Base-by-base conservation (phyloP, 2,888 invertebrate species). In the Protodeltote pygarga region DNA sequence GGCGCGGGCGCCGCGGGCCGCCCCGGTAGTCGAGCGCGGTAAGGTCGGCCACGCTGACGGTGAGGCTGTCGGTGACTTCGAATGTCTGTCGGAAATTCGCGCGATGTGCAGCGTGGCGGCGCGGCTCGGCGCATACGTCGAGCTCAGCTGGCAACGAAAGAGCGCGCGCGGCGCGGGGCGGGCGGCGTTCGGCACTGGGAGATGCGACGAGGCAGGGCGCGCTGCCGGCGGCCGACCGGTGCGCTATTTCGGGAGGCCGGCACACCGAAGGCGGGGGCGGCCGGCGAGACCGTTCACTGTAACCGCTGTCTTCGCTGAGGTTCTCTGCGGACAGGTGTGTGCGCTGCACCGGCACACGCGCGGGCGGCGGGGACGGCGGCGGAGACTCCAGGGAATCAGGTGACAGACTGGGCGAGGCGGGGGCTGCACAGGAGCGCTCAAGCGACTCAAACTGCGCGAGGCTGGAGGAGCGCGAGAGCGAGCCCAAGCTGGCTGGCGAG, bases 361-460 rank as follows among this genome's bases (percentile, higher is more conserved):
- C 65, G 4, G 86, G 89, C 59, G 87, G 87, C 23, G 90, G 89
- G 4, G 88, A 83, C 3, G 83, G 77, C 8, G 87, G 85, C 5
- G 89, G 89, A 2, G 90, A 89, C 67, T 90, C 91, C 32, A 90
- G 77, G 21, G 91, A 91, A 78, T 93, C 92, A 1, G 93, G 93
- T 2, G 90, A 91, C 23, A 92, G 81, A 75, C 89, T 83, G 47
- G 87, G 87, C 14, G 89, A 89, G 32, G 77, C 82, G 38, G 87
- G 87, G n/a, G 89, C 89, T 17, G 89, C 89, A 71, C 91, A 92
- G 31, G 91, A 90, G 21, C 92, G 93, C 80, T 97, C 97, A 50
- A 97, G 89, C 3, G 95, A 96, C 87, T 97, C 97, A 84, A 97
- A 97, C 85, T 97, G 97, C 54, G 97, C 93, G 55, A 97, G 92